A percentile compares a stretch with the other conserved stretches of the same genome.
Evolutionary conservation across 2,113 vertebrate genomes (phyloP).

Genomic region (Leptocoma aspasia): DNA sequence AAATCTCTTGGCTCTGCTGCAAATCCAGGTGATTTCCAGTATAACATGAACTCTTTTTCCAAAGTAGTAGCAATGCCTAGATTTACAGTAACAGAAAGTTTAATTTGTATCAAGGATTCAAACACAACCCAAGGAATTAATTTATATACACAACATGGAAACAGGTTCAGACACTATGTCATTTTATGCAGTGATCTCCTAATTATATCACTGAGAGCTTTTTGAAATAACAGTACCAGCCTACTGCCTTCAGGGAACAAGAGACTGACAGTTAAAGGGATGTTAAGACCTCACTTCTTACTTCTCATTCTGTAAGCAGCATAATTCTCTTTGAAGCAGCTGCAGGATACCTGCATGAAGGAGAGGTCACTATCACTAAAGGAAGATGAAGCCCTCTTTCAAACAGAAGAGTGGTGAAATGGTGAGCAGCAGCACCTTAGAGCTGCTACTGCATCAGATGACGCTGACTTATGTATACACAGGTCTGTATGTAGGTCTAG

Average conservation of each 20-base stretch:
- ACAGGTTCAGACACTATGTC: not conserved
- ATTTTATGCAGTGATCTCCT: not conserved
- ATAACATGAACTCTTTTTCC: not conserved
- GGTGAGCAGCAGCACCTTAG: not conserved
- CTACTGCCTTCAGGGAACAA: not conserved
- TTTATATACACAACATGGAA: not conserved
- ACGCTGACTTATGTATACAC: fast-evolving
- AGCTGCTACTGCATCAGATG: not conserved
- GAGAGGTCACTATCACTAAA: not conserved
- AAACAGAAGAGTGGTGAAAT: not conserved
- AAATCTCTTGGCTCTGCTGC: not conserved
- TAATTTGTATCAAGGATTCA: not conserved
- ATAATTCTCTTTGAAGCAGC: not conserved
- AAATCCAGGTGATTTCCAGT: not conserved
- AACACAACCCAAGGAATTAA: not conserved
- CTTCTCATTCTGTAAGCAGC: not conserved
- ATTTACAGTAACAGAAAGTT: not conserved
- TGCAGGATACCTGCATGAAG: not conserved
- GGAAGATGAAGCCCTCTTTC: not conserved
- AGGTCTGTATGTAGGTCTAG: not conserved
- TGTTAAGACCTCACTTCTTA: not conserved
- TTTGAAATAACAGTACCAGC: not conserved
- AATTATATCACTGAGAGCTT: not conserved
- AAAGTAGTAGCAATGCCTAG: not conserved
- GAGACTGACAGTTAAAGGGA: not conserved